Evolutionary conservation across 1,140 invertebrate species (phyloP), one percentile per base, ranked within the genome.

Genomic region (Trissolcus basalis): DNA sequence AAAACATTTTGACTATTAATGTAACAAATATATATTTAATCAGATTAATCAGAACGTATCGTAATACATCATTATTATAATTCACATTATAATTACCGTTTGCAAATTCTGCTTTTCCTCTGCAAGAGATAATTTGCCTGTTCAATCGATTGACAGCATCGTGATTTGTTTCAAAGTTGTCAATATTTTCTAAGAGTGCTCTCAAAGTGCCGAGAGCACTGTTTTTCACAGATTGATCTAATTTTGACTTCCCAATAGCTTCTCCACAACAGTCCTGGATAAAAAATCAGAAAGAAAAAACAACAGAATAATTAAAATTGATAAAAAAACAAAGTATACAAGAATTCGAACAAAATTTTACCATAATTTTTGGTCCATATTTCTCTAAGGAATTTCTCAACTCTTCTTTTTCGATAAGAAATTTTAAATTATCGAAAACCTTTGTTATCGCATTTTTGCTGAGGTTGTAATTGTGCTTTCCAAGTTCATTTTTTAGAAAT

Each of bases 231-330:
- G 0, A 15, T 16, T 35, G 33, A 0, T 16, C 14, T 35, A 49
- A 48, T 12, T 32, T 45, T 16, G 32, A 35, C 48, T 59, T 59
- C 16, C 33, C 45, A 12, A 59, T 48, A 36, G 55, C 55, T 49
- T 59, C 33, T 1, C 11, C 10, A 5, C 44, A 59, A 19, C 32
- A 48, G 11, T 11, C 14, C 55, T 59, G 15, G n/a, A n/a, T n/a
- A n/a, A 16, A 58, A 58, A n/a, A n/a, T n/a, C n/a, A n/a, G n/a
- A n/a, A n/a, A n/a, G n/a, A n/a, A n/a, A 45, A 45, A 14, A 45
- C 19, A 27, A 27, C 6, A 27, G 6, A 27, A 27, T 27, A 3
- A 27, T n/a, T 47, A 47, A 47, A 47, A 47, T 47, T 12, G 11
- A 43, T 41, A 54, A 43, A 35, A 35, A 35, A 35, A 6, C 33